phyloP scores from a whole-genome alignment of 2,888 invertebrate species.

The Eupithecia abbreviata region DNA sequence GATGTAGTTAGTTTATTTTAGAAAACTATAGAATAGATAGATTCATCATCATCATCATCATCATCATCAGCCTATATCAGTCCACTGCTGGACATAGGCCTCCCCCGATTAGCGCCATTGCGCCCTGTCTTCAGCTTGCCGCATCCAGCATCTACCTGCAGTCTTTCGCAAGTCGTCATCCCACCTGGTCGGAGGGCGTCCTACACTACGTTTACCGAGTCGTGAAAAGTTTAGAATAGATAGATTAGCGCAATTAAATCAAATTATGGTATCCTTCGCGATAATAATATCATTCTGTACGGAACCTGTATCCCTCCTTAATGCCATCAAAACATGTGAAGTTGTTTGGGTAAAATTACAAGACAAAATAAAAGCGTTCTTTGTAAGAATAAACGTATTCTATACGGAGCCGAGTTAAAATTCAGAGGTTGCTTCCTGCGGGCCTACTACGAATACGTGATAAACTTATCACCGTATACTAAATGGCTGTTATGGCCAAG shows the following conservation, averaged over 20 bases:
- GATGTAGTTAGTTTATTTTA: neutral
- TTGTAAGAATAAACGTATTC: constrained; percentile 66
- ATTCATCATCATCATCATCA: too few relatives aligned
- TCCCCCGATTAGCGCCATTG: too few relatives aligned
- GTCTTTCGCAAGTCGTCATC: too few relatives aligned
- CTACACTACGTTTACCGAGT: too few relatives aligned
- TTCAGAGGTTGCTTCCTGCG: constrained; percentile 64
- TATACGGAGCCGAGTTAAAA: constrained; percentile 76
- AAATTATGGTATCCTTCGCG: neutral
- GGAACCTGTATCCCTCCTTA: neutral
- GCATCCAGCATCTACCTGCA: too few relatives aligned
- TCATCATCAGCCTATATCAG: too few relatives aligned
- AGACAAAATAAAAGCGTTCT: constrained; percentile 53
- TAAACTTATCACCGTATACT: constrained; percentile 76
- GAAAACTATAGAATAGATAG: neutral
- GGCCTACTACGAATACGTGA: constrained; percentile 74
- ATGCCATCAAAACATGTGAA: neutral
- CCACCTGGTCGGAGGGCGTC: too few relatives aligned
- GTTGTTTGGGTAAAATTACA: neutral
- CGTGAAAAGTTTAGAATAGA: too few relatives aligned
- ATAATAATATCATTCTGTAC: neutral
- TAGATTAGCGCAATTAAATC: neutral
- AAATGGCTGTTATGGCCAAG: constrained; percentile 64
- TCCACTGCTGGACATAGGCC: too few relatives aligned
- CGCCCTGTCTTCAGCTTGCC: too few relatives aligned